A percentile compares a stretch with the other conserved stretches of the same genome.
Conservation (phyloP, 2,888 invertebrate species). For the Macrosiphum euphorbiae region DNA sequence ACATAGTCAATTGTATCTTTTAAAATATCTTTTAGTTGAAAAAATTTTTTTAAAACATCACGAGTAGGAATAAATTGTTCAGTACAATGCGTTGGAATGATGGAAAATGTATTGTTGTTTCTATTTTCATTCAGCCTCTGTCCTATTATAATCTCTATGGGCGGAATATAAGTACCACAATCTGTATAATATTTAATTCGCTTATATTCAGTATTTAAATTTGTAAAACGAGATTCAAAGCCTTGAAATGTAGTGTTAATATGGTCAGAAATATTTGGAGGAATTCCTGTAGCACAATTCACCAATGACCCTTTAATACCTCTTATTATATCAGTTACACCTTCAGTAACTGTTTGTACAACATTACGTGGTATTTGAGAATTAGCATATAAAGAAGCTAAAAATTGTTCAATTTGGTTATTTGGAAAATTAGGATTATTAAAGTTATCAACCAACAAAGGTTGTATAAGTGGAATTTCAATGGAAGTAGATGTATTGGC, state of each 20-base stretch:
- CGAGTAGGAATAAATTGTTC: slow-evolving; percentile 6
- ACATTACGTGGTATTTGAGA: slow-evolving; percentile 21
- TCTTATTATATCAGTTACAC: not conserved
- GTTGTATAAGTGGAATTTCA: not conserved
- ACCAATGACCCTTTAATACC: not conserved
- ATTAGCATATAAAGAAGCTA: slow-evolving; percentile 28
- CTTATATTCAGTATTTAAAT: slow-evolving; percentile 8
- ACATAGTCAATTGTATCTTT: not conserved
- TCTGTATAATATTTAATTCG: slow-evolving; percentile 15
- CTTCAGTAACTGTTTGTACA: slow-evolving; percentile 35
- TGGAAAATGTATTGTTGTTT: slow-evolving; percentile 64
- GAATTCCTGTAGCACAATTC: slow-evolving; percentile 1
- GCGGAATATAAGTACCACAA: not conserved
- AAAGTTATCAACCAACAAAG: not conserved
- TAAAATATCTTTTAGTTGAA: not conserved
- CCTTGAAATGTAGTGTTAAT: not conserved
- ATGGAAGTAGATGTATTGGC: not conserved
- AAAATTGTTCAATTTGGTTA: slow-evolving; percentile 23
- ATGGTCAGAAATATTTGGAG: not conserved
- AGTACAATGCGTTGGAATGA: slow-evolving; percentile 66
- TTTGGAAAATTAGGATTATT: not conserved
- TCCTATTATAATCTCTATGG: slow-evolving; percentile 8
- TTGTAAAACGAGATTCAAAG: not conserved
- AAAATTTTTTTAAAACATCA: slow-evolving; percentile 12
- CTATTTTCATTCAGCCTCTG: slow-evolving; percentile 30